Conservation (phyloP, 2,797 vertebrate species). For the Falco novaeseelandiae region DNA sequence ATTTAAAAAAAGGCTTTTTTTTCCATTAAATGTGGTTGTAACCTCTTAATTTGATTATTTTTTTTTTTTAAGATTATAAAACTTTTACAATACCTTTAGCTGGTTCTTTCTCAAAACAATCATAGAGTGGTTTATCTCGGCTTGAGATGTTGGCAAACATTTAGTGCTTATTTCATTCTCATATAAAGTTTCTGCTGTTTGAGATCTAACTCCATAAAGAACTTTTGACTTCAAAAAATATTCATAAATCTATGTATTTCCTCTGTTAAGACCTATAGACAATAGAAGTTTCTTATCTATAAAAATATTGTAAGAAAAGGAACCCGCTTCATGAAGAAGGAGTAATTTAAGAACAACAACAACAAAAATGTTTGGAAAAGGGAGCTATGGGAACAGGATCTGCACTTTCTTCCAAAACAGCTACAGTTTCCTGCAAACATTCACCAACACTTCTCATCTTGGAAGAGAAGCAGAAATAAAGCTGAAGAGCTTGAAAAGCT, state of each 20-base stretch:
- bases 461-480: neutral
- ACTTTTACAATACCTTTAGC: neutral
- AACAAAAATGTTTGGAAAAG: rapidly evolving
- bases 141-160: neutral
- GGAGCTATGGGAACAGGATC: neutral
- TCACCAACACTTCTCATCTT: neutral
- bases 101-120: neutral
- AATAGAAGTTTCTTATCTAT: neutral
- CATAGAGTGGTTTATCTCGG: neutral
- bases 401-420: neutral
- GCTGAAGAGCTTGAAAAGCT: neutral
- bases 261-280: neutral
- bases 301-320: neutral
- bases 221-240: neutral
- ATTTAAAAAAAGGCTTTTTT: neutral
- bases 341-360: neutral
- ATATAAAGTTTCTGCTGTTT: neutral
- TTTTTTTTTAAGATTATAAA: neutral
- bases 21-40: neutral
- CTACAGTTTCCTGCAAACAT: neutral
- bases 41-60: neutral
- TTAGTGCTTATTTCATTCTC: neutral
- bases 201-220: neutral
- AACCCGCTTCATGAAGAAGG: neutral
- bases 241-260: neutral